These are phyloP conservation scores for Ferrisia virgata DNA, from an alignment of 2,888 invertebrate species.

Conservation along the genomic window DNA sequence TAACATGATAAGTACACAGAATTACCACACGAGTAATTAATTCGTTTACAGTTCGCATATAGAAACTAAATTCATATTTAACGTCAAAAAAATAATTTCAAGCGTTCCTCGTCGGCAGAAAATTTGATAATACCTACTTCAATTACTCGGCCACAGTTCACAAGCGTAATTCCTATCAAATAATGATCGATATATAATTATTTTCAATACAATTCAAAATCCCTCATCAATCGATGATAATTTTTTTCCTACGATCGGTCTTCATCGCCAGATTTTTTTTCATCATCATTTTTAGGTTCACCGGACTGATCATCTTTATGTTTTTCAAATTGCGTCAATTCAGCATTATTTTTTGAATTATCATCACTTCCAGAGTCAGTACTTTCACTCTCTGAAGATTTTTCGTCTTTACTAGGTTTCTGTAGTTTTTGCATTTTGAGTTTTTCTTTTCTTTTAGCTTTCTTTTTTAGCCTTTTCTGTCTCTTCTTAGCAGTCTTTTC, in stretches of 20 bases:
- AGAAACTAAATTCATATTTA: not conserved
- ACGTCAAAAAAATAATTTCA: not conserved
- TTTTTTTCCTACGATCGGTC: not conserved
- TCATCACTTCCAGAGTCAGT: not conserved
- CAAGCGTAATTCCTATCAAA: too few relatives aligned
- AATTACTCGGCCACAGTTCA: too few relatives aligned
- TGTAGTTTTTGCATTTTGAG: slow-evolving; percentile 47
- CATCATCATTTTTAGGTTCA: not conserved
- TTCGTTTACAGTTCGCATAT: not conserved
- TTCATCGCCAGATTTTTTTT: not conserved
- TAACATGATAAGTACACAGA: not conserved
- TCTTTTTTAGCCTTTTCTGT: slow-evolving; percentile 79
- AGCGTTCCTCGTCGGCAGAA: not conserved
- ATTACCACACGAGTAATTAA: too few relatives aligned
- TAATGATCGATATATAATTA: too few relatives aligned
- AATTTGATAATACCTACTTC: not conserved
- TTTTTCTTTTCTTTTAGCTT: slow-evolving; percentile 57
- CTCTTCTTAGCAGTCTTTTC: slow-evolving; percentile 86
- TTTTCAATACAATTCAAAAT: too few relatives aligned
- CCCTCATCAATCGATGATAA: too few relatives aligned
- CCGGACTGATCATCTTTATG: not conserved
- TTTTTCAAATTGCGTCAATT: not conserved
- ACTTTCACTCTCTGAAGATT: slow-evolving; percentile 38
- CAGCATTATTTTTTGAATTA: not conserved
- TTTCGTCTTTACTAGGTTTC: not conserved